phyloP scores from a whole-genome alignment of 2,888 invertebrate species.

The Baronia brevicornis region DNA sequence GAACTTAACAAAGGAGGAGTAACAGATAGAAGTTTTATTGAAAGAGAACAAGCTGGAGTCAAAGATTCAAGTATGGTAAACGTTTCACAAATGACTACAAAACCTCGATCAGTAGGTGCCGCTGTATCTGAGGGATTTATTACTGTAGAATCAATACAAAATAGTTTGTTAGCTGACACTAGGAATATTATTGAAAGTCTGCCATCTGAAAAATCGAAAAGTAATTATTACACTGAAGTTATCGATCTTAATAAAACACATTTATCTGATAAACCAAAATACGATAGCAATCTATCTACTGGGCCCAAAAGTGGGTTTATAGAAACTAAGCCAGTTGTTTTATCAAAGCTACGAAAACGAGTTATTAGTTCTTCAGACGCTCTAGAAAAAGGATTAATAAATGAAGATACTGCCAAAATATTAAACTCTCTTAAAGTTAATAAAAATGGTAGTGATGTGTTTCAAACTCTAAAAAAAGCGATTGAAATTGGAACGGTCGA shows the following conservation, averaged over 20 bases:
- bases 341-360: constrained; percentile 87
- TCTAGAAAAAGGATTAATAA: constrained; percentile 84
- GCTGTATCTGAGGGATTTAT: constrained; percentile 74
- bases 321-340: constrained; percentile 80
- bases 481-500: constrained; percentile 81
- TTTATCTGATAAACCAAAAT: constrained; percentile 79
- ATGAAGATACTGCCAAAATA: constrained; percentile 82
- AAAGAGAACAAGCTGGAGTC: constrained; percentile 43
- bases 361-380: constrained; percentile 86
- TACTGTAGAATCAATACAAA: constrained; percentile 70
- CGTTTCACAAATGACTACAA: constrained; percentile 50
- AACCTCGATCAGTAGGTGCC: constrained; percentile 76
- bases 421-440: constrained; percentile 78
- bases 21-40: constrained; percentile 82
- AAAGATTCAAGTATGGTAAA: constrained; percentile 31
- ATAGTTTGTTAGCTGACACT: constrained; percentile 53
- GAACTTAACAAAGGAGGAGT: constrained; percentile 43
- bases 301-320: constrained; percentile 59
- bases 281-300: constrained; percentile 78
- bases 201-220: constrained; percentile 29
- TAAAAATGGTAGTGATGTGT: constrained; percentile 74
- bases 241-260: constrained; percentile 75
- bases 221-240: constrained; percentile 54
- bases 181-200: constrained; percentile 32
- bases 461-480: constrained; percentile 84